phyloP scores from a whole-genome alignment of 2,888 invertebrate species.

The Heliconius ethilla region DNA sequence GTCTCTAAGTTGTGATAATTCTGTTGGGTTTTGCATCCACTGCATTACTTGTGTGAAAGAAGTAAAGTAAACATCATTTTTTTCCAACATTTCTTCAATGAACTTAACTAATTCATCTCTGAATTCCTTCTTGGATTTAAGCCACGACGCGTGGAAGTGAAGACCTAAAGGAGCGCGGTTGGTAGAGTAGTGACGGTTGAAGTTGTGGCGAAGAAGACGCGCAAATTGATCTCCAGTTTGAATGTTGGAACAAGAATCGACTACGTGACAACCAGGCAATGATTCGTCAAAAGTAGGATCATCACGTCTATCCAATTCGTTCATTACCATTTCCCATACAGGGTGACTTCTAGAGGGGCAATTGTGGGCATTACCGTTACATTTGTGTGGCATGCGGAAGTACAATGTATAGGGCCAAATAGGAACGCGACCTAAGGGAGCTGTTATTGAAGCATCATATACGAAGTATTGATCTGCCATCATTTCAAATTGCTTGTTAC shows the following conservation, averaged over 20 bases:
- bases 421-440: conserved; percentile 92
- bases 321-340: conserved; percentile 98
- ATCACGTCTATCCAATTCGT: conserved; percentile 95
- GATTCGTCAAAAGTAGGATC: conserved; percentile 97
- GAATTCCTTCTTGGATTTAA: conserved; percentile 96
- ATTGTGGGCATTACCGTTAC: conserved; percentile 96
- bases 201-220: conserved; percentile 94
- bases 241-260: conserved; percentile 96
- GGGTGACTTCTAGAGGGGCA: conserved; percentile 95
- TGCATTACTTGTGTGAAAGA: conserved; percentile 95
- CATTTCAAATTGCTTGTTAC: conserved; percentile 98
- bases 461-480: conserved; percentile 97
- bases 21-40: conserved; percentile 98
- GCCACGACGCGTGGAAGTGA: conserved; percentile 97
- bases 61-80: conserved; percentile 96
- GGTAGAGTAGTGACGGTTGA: conserved; percentile 95
- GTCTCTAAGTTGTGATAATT: conserved; percentile 91
- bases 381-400: conserved; percentile 97
- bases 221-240: conserved; percentile 95
- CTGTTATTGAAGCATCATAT: conserved; percentile 97
- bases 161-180: conserved; percentile 96
- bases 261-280: conserved; percentile 96
- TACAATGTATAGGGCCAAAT: conserved; percentile 99
- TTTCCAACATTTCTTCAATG: conserved; percentile 94
- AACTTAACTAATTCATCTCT: conserved; percentile 95